phyloP scores from a whole-genome alignment of 2,113 vertebrate species.

The Psittacula cyanocephala region DNA sequence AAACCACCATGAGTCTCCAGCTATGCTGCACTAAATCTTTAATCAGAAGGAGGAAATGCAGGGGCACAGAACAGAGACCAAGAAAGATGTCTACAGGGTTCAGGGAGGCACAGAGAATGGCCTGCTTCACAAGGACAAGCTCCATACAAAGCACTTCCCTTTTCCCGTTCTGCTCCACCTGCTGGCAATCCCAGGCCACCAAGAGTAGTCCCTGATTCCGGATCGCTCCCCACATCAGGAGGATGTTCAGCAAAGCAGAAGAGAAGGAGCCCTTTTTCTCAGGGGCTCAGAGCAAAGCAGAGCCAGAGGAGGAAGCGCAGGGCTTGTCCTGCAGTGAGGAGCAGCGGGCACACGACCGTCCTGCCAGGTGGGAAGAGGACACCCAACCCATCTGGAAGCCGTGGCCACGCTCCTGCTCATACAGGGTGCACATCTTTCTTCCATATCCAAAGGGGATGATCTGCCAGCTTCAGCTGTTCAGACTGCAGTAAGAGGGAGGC shows the following conservation, averaged over 20 bases:
- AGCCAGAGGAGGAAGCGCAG: accelerated
- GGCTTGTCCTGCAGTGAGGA: too few relatives aligned
- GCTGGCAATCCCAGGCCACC: too few relatives aligned
- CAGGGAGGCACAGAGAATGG: not conserved
- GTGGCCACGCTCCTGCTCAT: accelerated
- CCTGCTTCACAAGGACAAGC: not conserved
- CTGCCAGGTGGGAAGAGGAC: too few relatives aligned
- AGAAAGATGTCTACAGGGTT: not conserved
- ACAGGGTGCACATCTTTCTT: not conserved
- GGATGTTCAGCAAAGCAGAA: too few relatives aligned
- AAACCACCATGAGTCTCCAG: not conserved
- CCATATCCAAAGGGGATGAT: not conserved
- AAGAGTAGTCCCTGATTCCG: not conserved
- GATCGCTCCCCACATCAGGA: too few relatives aligned
- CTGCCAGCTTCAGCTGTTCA: not conserved
- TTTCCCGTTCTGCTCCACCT: too few relatives aligned
- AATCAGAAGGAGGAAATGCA: not conserved
- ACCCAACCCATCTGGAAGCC: not conserved
- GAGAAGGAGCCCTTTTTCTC: too few relatives aligned
- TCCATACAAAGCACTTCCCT: not conserved
- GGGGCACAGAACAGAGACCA: not conserved
- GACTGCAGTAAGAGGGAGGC: not conserved
- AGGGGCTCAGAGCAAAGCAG: too few relatives aligned
- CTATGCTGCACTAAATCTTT: not conserved
- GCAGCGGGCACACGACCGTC: too few relatives aligned